phyloP scores from a whole-genome alignment of 2,113 vertebrate genomes.

The Manacus vitellinus region DNA sequence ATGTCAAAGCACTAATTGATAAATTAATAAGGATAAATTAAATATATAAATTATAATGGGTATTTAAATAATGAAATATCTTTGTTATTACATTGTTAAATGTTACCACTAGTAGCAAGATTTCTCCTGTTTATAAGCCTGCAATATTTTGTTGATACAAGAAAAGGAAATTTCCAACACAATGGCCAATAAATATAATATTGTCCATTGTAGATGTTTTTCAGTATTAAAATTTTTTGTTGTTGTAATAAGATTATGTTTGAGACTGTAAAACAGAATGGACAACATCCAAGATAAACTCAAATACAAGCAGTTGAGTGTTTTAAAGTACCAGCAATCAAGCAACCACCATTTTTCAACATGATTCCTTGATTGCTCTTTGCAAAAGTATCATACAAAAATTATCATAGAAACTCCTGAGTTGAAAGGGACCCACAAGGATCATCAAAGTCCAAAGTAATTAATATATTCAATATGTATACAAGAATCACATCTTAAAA shows the following conservation, averaged over 20 bases:
- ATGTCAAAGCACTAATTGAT: neutral
- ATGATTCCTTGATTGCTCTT: neutral
- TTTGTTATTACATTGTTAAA: neutral
- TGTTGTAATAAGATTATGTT: neutral
- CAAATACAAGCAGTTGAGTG: neutral
- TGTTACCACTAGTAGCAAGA: neutral
- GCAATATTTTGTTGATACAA: neutral
- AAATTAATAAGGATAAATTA: neutral
- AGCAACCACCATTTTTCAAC: neutral
- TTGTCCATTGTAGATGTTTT: neutral
- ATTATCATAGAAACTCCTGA: neutral
- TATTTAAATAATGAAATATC: neutral
- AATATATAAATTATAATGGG: neutral
- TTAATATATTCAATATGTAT: neutral
- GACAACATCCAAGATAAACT: neutral
- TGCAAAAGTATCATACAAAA: neutral
- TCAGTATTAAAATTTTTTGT: neutral
- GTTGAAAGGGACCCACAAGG: neutral
- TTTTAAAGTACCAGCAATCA: neutral
- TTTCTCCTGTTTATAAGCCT: neutral
- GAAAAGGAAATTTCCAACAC: neutral
- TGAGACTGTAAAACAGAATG: neutral
- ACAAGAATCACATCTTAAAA: neutral
- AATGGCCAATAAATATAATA: neutral
- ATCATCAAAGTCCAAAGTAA: neutral